Evolutionary conservation across 2,888 invertebrate genomes (phyloP).

Genomic region (Clostera curtula): DNA sequence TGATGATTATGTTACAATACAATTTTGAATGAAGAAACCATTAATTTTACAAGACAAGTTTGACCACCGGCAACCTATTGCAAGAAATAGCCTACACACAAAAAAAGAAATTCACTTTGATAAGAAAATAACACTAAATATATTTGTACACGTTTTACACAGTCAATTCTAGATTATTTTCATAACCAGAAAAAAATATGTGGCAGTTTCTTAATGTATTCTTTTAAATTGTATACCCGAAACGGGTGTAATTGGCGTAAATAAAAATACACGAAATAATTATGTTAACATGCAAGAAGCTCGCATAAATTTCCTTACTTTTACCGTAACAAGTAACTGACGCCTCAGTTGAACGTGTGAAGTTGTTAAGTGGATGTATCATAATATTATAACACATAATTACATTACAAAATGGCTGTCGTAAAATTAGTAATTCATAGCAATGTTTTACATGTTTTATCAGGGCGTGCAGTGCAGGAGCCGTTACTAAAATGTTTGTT

Average conservation of each 20-base stretch:
- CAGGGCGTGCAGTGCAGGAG: constrained; percentile 38
- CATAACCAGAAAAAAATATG: no score
- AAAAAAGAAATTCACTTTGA: no score
- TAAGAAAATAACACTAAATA: no score
- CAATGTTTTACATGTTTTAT: constrained; percentile 66
- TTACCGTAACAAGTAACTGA: constrained; percentile 20
- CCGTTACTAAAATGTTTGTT: constrained; percentile 62
- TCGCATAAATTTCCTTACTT: constrained; percentile 21
- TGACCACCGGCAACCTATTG: no score
- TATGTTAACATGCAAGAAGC: constrained; percentile 19
- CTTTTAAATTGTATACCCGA: not conserved
- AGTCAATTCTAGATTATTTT: no score
- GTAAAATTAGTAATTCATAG: constrained; percentile 68
- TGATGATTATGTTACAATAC: no score
- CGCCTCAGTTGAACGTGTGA: constrained; percentile 36
- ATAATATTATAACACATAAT: constrained; percentile 58
- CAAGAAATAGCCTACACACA: no score
- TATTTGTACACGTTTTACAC: no score
- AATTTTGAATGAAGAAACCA: no score
- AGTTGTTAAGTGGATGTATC: constrained; percentile 50
- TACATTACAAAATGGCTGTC: constrained; percentile 46
- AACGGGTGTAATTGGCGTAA: constrained; percentile 4
- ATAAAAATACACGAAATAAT: constrained; percentile 11
- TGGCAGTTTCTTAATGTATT: no score
- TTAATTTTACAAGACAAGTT: no score